Conservation (phyloP, 37 sponge, comb jelly and placozoan genomes). For the Eunapius fragilis region DNA sequence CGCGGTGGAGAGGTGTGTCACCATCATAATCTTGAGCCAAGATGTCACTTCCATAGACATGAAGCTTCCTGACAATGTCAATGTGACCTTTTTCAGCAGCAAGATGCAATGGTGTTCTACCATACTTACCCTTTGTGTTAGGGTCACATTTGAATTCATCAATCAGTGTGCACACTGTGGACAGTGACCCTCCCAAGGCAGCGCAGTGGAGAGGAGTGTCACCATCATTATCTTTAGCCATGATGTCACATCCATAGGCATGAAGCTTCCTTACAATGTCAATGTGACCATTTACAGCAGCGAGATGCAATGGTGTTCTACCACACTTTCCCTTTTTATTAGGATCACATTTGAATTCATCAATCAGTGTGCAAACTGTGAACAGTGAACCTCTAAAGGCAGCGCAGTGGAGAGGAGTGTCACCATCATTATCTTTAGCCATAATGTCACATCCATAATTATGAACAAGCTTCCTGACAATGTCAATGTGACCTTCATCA, state of each 20-base stretch:
- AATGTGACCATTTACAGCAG: neutral
- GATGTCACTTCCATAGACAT: neutral
- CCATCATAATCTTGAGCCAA: neutral
- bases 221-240: slow-evolving; percentile 3
- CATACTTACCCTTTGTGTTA: neutral
- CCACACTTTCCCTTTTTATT: neutral
- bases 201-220: slow-evolving; percentile 6
- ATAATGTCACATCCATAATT: neutral
- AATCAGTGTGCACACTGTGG: neutral
- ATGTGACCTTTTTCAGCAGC: neutral
- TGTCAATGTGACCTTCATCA: slow-evolving; percentile 2
- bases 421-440: slow-evolving; percentile 2
- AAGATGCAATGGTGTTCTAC: neutral
- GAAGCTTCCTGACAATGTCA: slow-evolving; percentile 7
- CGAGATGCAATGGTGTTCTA: slow-evolving; percentile 1
- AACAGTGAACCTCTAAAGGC: neutral
- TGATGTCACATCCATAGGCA: neutral
- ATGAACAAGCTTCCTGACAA: neutral
- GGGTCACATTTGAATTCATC: neutral
- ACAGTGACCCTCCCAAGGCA: slow-evolving; percentile 3
- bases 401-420: slow-evolving; percentile 5
- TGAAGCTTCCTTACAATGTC: neutral
- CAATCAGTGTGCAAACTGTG: neutral
- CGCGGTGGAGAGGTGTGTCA: slow-evolving; percentile 8
- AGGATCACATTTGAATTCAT: slow-evolving; percentile 4